Evolutionary conservation across 2,888 invertebrate species (phyloP).

Genomic region (Papilio protenor): DNA sequence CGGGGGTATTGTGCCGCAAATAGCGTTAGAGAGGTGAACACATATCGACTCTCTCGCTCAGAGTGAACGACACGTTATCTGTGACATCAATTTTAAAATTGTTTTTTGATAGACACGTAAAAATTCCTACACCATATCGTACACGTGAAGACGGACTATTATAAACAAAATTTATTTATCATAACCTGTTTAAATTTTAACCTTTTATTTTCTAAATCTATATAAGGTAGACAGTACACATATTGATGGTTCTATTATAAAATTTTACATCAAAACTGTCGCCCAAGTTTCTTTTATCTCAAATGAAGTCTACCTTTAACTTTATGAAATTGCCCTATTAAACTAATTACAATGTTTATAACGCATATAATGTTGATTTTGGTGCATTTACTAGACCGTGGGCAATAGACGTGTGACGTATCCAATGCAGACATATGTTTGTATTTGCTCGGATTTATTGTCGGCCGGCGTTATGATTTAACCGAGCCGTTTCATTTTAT

Average conservation of each 20-base stretch:
- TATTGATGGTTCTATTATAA: too few species aligned
- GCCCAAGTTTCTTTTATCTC: too few species aligned
- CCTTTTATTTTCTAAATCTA: too few species aligned
- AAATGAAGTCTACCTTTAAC: too few species aligned
- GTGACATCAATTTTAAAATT: conserved; percentile 68
- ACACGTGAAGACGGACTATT: background rate
- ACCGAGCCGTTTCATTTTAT: conserved; percentile 27
- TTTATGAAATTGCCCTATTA: background rate
- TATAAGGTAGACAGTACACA: too few species aligned
- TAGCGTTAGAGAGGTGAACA: conserved; percentile 58
- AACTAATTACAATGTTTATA: background rate
- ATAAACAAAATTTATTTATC: too few species aligned
- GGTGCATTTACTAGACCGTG: background rate
- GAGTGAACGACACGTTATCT: conserved; percentile 80
- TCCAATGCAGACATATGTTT: conserved; percentile 1
- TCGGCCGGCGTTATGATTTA: conserved; percentile 3
- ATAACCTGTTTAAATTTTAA: too few species aligned
- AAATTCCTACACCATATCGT: background rate
- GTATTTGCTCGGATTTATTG: conserved; percentile 12
- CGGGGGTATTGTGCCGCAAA: conserved; percentile 72
- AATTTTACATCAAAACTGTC: too few species aligned
- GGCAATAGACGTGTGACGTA: background rate
- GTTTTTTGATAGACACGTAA: conserved; percentile 10
- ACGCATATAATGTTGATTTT: background rate
- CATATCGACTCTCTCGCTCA: conserved; percentile 61